Evolutionary conservation across 1,140 invertebrate genomes (phyloP), one percentile per base, ranked within the genome.

Genomic region (Drosophila mauritiana): DNA sequence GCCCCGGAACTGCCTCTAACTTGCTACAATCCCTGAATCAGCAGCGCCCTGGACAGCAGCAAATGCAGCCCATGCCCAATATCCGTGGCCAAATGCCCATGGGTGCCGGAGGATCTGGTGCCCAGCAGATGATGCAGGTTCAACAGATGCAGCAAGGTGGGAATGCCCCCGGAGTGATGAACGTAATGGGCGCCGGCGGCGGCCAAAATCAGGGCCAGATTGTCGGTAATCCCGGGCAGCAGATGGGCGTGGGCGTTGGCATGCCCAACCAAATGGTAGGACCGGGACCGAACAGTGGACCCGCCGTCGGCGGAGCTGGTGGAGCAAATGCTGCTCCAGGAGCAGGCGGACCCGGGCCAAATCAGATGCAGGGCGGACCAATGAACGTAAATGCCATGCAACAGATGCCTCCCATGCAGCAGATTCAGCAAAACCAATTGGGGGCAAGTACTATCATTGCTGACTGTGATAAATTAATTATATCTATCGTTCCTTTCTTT

Each of bases 71-170:
- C 34, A 90, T 92, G 85, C 77, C 80, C 20, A 89, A 86, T 4
- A 91, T 91, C 39, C 82, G 91, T 0, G 80, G 78, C 0, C 91
- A 91, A 36, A 69, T 91, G 81, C 81, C 86, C 1, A 86, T 91
- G 76, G 73, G 62, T 6, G 75, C 58, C 7, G 59, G 59, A 11
- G 62, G 42, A 2, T 64, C 61, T 11, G 86, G 76, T 2, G 62
- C 69, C 4, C 89, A 92, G 53, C 80, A 85, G 52, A 90, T 92
- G 73, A 83, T 83, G 57, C 82, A 82, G 34, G 74, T 65, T 34
- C 75, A 94, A 49, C 93, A 93, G 69, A 94, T 95, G 91, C 76
- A 73, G 91, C 76, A 73, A 6, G 79, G 55, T 0, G 78, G 82
- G n/a, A 79, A 68, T 20, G 73, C 64, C 4, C 77, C 88, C 3